Evolutionary conservation across 2,113 vertebrate species (phyloP).

Genomic region (Lynx canadensis): DNA sequence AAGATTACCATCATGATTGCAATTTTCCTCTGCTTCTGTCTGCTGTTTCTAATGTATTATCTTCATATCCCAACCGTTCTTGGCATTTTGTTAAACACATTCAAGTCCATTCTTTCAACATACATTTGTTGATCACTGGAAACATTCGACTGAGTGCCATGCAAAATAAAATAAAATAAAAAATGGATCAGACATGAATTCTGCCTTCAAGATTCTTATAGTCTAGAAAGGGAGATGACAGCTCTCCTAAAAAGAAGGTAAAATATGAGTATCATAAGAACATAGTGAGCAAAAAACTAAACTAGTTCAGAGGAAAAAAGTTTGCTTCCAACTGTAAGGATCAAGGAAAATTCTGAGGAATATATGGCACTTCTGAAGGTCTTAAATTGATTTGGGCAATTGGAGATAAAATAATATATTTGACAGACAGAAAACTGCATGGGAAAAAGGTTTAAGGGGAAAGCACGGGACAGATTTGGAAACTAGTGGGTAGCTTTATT

Average conservation of each 20-base stretch:
- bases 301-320: not conserved
- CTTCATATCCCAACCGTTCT: not conserved
- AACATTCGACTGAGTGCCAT: not conserved
- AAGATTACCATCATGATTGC: constrained; percentile 23
- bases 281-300: not conserved
- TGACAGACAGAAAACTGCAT: not conserved
- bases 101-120: not conserved
- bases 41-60: not conserved
- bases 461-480: not conserved
- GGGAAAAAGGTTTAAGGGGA: not conserved
- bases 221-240: not conserved
- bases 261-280: not conserved
- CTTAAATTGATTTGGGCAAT: not conserved
- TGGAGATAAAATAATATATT: not conserved
- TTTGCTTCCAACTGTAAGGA: not conserved
- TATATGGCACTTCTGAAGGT: not conserved
- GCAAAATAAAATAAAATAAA: constrained; percentile 1
- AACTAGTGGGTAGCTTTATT: not conserved
- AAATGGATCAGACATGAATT: not conserved
- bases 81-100: constrained; percentile 25
- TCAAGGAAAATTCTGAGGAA: not conserved
- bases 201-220: not conserved
- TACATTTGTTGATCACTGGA: not conserved
- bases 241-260: not conserved
- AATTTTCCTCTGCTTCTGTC: not conserved